Evolutionary conservation across 2,888 invertebrate species (phyloP), one percentile per base, ranked within the genome.

Genomic region (Leptinotarsa juncta): DNA sequence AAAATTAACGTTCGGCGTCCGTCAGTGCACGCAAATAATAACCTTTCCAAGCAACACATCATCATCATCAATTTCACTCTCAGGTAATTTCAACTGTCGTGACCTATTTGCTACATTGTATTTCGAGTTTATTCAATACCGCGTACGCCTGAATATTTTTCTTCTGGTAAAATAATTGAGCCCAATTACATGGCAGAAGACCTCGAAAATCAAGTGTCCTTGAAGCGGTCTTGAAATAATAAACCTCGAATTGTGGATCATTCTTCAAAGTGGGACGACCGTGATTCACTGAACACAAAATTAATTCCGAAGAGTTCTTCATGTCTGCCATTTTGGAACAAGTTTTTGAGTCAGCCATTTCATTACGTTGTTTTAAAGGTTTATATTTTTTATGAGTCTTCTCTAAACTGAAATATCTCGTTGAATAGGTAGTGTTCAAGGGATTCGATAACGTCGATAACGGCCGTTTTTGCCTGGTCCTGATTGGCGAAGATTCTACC

Each of bases 191-290:
- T 75, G 78, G 77, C 76, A 72, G 74, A 72, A 74, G 80, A 80
- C 80, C 81, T 79, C 79, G 75, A 81, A 81, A 81, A 74, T 73
- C 78, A 78, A 76, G 76, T 81, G 80, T 78, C 81, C 81, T 81
- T 81, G 80, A 79, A 79, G 75, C 71, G 55, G 53, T 75, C 76
- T 73, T 76, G 76, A 76, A 73, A 75, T 69, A 48, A 69, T 69
- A 32, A 15, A 57, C 16, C 16, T 69, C 57, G 48, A 23, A 15
- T 69, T 57, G 69, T 69, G 57, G 69, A n/a, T 57, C 57, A 57
- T 57, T 60, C 69, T 49, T 49, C 57, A 48, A 69, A 69, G 60
- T 69, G 57, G 69, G 49, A 55, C 69, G 57, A 20, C 20, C 69
- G 62, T 62, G 42, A 62, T n/a, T 62, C 62, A 62, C 42, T n/a